phyloP scores from a whole-genome alignment of 2,888 invertebrate genomes.

The Plemyria rubiginata region DNA sequence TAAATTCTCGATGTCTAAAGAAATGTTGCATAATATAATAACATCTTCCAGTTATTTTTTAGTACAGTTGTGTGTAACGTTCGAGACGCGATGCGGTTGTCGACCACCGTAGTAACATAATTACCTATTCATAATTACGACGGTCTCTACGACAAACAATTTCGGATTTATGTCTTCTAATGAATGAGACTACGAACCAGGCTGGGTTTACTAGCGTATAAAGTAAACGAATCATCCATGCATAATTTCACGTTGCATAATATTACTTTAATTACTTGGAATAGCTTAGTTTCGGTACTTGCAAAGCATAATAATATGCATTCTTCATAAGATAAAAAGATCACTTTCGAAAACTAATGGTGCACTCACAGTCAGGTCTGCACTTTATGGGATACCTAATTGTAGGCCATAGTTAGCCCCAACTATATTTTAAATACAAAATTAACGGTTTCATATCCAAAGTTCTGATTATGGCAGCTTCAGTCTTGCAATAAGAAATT shows the following conservation, averaged over 20 bases:
- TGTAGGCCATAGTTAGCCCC: too few species aligned
- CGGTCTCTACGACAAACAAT: slow-evolving; percentile 69
- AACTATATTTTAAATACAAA: too few species aligned
- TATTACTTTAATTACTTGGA: slow-evolving; percentile 18
- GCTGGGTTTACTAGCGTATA: slow-evolving; percentile 45
- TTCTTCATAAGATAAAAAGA: too few species aligned
- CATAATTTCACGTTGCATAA: slow-evolving; percentile 26
- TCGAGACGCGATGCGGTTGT: slow-evolving; percentile 55
- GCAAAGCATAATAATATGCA: too few species aligned
- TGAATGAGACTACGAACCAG: slow-evolving; percentile 55
- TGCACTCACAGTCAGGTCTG: too few species aligned
- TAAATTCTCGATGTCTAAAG: neutral
- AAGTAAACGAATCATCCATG: slow-evolving; percentile 37
- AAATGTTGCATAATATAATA: slow-evolving; percentile 6
- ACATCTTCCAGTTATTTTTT: slow-evolving; percentile 19
- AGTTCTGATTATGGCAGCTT: too few species aligned
- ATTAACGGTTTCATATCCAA: too few species aligned
- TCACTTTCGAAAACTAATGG: too few species aligned
- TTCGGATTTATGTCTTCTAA: slow-evolving; percentile 68
- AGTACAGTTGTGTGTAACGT: slow-evolving; percentile 23
- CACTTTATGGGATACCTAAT: too few species aligned
- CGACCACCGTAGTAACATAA: slow-evolving; percentile 70
- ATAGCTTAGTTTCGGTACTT: neutral
- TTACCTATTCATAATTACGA: slow-evolving; percentile 69
- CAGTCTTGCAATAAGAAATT: too few species aligned